Conservation (phyloP, 2,888 invertebrate species). For the Lycia hirtaria region DNA sequence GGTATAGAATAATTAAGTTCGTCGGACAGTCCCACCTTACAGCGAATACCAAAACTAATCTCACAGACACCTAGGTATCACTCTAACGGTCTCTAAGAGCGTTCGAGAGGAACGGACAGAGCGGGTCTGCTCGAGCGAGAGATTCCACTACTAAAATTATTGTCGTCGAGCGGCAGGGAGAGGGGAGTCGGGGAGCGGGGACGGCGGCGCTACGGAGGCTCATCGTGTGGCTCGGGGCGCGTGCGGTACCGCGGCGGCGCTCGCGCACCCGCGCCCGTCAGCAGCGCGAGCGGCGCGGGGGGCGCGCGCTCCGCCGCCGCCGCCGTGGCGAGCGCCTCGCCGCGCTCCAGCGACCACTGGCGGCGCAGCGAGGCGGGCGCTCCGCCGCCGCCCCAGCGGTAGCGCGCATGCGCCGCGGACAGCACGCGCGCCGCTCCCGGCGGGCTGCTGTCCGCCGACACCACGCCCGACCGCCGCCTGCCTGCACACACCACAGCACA, state of each 20-base stretch:
- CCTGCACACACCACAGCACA: too few species aligned
- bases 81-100: slow-evolving; percentile 17
- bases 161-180: slow-evolving; percentile 57
- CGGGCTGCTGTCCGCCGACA: too few species aligned
- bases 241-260: slow-evolving; percentile 57
- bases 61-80: slow-evolving; percentile 7
- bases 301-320: slow-evolving; percentile 47
- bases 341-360: slow-evolving; percentile 77
- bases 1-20: slow-evolving; percentile 50
- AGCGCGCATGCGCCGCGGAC: slow-evolving; percentile 89
- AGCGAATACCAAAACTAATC: slow-evolving; percentile 16
- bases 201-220: slow-evolving; percentile 20
- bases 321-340: slow-evolving; percentile 65
- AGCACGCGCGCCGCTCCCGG: too few species aligned
- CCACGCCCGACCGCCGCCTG: slow-evolving; percentile 64
- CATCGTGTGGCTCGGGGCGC: slow-evolving; percentile 42
- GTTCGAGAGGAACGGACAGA: slow-evolving; percentile 16
- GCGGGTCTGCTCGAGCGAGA: slow-evolving; percentile 30
- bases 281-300: slow-evolving; percentile 45
- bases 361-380: slow-evolving; percentile 63
- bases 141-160: slow-evolving; percentile 68
- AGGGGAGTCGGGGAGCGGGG: slow-evolving; percentile 30
- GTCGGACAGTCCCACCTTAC: slow-evolving; percentile 23
- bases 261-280: slow-evolving; percentile 39
- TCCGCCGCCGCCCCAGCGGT: slow-evolving; percentile 51